Percentiles rank a stretch among this genome's conserved stretches.
These are phyloP conservation scores for Coregonus suidteri DNA, from an alignment of 2,797 vertebrate species.

Conservation along the genomic window DNA sequence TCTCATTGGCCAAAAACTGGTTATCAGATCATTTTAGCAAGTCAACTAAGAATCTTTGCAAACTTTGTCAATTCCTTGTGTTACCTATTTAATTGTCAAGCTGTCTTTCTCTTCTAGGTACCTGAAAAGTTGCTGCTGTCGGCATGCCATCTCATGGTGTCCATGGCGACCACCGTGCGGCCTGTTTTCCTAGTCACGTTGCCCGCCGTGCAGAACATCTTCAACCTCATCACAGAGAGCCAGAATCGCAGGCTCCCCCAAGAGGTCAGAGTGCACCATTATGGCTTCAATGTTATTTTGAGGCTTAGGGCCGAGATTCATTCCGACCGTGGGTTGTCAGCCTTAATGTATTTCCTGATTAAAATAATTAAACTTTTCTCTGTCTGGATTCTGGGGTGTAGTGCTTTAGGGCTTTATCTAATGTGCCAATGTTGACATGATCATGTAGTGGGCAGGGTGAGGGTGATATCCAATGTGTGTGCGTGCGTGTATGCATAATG, in stretches of 20 bases:
- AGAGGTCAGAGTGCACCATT: slow-evolving; percentile 77
- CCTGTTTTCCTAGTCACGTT: slow-evolving; percentile 92
- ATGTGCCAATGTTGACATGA: no score
- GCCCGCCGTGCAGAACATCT: slow-evolving; percentile 92
- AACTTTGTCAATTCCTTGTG: neutral
- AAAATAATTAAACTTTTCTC: no score
- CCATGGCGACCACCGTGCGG: slow-evolving; percentile 91
- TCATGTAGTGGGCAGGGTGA: no score
- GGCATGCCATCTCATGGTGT: slow-evolving; percentile 91
- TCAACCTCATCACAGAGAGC: slow-evolving; percentile 89
- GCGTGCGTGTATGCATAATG: no score
- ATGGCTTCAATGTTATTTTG: neutral
- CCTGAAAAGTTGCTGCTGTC: slow-evolving; percentile 94
- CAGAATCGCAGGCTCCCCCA: slow-evolving; percentile 85
- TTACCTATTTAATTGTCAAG: neutral
- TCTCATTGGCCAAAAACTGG: neutral
- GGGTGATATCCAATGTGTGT: no score
- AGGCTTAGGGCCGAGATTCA: neutral
- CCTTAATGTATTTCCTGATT: neutral
- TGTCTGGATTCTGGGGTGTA: neutral
- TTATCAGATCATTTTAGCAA: neutral
- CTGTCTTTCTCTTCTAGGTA: slow-evolving; percentile 76
- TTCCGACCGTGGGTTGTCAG: neutral
- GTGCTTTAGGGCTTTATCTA: no score
- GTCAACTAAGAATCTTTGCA: no score